Evolutionary conservation across 2,797 vertebrate species (phyloP), one percentile per base, ranked within the genome.

Genomic region (Phoxinus dragarum): DNA sequence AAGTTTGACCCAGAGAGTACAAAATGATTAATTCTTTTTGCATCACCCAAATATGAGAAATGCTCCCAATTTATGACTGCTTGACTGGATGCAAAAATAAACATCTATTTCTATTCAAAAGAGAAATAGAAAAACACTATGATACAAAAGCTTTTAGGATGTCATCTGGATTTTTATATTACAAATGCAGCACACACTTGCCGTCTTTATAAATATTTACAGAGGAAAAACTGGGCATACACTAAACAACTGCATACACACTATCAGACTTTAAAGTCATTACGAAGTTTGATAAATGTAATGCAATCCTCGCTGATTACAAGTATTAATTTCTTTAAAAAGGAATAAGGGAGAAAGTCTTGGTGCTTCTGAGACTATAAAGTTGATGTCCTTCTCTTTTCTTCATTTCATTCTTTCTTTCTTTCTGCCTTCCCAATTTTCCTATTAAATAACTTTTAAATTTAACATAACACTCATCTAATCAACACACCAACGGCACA

Each of bases 391-490:
- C 17, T 80, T 19, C 4, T 31, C 31, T 23, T 56, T 12, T 49
- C 12, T 67, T 23, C 1, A 59, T 81, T 42, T 54, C 34, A 4
- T 80, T 21, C n/a, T 17, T 54, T 59, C 14, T 81, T 34, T 40
- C 47, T 69, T 44, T 64, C 23, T 42, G 14, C 16, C 38, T 10
- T n/a, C 3, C 44, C 1, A 34, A 6, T 72, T 23, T 61, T 5
- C 1, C 12, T 47, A 31, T 9, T 49, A 47, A 56, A 8, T 19
- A 80, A 67, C 56, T 84, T 75, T 81, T 54, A 84, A 80, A 36
- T 42, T 56, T 40, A 76, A 67, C 49, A 49, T 21, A 47, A 31
- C n/a, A 52, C 76, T 80, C 47, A 68, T 66, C 72, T 66, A 68
- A 47, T 68, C 66, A 73, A 47, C 11, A 27, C 49, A 38, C 38